Conservation (phyloP, 2,888 invertebrate species). For the Agelastica alni region DNA sequence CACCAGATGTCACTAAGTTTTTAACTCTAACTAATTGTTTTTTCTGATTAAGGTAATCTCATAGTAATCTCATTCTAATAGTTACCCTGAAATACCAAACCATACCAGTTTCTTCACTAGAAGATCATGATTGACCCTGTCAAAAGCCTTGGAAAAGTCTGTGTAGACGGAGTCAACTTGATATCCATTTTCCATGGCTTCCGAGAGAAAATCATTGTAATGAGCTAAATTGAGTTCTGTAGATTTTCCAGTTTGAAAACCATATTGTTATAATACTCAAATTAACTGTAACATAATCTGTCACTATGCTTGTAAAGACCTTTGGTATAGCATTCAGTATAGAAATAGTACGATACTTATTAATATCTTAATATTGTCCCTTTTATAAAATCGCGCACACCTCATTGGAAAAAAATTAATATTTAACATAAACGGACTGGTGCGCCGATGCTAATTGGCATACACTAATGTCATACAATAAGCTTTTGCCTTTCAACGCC, state of each 20-base stretch:
- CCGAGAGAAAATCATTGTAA: neutral
- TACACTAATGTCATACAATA: too few species aligned
- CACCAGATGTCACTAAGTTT: too few species aligned
- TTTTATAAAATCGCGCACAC: too few species aligned
- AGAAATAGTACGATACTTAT: neutral
- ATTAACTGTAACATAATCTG: neutral
- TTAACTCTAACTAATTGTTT: too few species aligned
- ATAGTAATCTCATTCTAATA: too few species aligned
- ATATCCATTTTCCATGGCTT: neutral
- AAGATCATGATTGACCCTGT: slow-evolving; percentile 3
- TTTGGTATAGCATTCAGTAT: neutral
- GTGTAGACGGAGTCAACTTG: neutral
- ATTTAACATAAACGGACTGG: too few species aligned
- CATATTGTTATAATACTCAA: neutral
- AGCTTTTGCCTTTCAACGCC: too few species aligned
- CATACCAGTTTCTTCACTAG: neutral
- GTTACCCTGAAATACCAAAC: too few species aligned
- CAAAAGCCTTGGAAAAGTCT: slow-evolving; percentile 9
- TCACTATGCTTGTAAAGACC: neutral
- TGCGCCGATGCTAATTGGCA: too few species aligned
- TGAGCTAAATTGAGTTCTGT: neutral
- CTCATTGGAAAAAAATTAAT: too few species aligned
- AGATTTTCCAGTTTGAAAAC: neutral
- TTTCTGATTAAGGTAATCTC: too few species aligned
- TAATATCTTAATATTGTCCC: too few species aligned